Evolutionary conservation across 2,797 vertebrate genomes (phyloP).

Genomic region (Pangasius macronema): DNA sequence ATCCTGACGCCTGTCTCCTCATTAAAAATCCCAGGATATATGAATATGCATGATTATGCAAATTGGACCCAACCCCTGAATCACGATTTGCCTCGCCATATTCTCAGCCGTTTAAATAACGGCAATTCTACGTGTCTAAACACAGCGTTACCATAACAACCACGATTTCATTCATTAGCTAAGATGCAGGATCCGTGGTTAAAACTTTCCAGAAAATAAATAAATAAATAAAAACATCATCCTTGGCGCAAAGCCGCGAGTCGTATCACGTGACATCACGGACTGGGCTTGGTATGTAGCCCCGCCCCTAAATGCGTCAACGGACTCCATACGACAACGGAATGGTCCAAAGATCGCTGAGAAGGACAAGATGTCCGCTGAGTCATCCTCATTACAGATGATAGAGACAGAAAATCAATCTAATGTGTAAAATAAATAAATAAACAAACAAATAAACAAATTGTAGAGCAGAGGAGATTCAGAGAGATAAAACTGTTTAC

Average conservation of each 20-base stretch:
- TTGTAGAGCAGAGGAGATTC: too few species aligned
- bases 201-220: background rate
- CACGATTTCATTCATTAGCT: background rate
- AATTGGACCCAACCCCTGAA: background rate
- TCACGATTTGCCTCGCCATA: too few species aligned
- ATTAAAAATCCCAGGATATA: background rate
- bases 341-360: background rate
- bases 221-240: background rate
- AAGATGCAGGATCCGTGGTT: background rate
- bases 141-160: background rate
- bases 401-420: background rate
- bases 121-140: background rate
- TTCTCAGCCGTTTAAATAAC: background rate
- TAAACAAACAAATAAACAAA: background rate
- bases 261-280: background rate
- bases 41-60: background rate
- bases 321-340: too few species aligned
- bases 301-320: background rate
- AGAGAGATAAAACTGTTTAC: background rate
- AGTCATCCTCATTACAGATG: background rate
- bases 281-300: background rate
- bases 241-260: background rate
- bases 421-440: background rate
- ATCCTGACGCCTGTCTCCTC: background rate
- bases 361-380: background rate